Conservation (phyloP, 2,888 invertebrate genomes). For the Drosophila nr. perissopoda region DNA sequence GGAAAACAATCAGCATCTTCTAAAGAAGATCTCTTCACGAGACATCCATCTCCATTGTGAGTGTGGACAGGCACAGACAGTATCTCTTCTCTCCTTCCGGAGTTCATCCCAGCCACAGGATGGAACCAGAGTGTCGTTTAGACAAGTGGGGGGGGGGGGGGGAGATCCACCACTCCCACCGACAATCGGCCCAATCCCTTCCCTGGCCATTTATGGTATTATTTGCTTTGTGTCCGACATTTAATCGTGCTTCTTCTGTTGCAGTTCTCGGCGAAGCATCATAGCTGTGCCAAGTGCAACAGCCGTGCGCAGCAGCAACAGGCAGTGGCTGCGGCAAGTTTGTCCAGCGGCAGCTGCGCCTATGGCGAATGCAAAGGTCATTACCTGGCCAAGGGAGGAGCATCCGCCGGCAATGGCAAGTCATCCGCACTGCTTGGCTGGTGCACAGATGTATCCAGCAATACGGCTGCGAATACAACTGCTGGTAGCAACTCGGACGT, state of each 20-base stretch:
- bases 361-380: slow-evolving; percentile 80
- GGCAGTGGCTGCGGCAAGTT: slow-evolving; percentile 48
- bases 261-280: slow-evolving; percentile 77
- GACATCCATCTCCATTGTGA: not conserved
- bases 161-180: not conserved
- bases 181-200: not conserved
- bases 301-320: slow-evolving; percentile 58
- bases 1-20: not conserved
- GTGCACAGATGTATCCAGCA: slow-evolving; percentile 25
- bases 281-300: slow-evolving; percentile 78
- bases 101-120: not conserved
- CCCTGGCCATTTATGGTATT: not conserved
- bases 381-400: slow-evolving; percentile 56
- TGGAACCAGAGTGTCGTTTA: not conserved
- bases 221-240: not conserved
- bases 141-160: no score
- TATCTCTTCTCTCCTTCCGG: not conserved
- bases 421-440: slow-evolving; percentile 21
- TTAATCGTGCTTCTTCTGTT: slow-evolving; percentile 14
- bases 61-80: not conserved
- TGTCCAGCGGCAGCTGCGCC: slow-evolving; percentile 54
- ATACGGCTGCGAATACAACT: slow-evolving; percentile 32
- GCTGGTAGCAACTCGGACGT: slow-evolving; percentile 48
- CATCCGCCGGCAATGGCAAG: slow-evolving; percentile 7
- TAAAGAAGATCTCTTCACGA: not conserved